Conservation (phyloP, 1,140 invertebrate genomes). For the Drosophila orena region DNA sequence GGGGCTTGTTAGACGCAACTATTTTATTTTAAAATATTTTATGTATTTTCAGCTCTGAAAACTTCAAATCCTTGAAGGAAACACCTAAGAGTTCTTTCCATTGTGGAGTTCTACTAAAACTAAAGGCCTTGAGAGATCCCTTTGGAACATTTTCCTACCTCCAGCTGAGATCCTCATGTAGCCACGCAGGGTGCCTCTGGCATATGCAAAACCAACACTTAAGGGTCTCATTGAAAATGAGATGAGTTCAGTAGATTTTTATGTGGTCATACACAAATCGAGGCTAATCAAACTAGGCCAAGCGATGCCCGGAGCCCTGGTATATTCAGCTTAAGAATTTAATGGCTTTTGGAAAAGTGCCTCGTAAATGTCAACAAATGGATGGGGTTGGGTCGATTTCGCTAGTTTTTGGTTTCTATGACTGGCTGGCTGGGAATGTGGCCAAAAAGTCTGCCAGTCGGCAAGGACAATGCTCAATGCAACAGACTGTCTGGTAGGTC, state of each 20-base stretch:
- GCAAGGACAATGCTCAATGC: slow-evolving; percentile 50
- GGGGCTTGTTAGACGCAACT: too few species aligned
- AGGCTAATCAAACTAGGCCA: slow-evolving; percentile 76
- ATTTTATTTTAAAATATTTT: neutral
- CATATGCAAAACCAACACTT: slow-evolving; percentile 38
- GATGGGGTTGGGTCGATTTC: slow-evolving; percentile 24
- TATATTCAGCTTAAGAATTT: slow-evolving; percentile 38
- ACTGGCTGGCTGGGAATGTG: slow-evolving; percentile 3
- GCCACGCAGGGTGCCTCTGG: slow-evolving; percentile 29
- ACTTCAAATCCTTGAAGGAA: neutral
- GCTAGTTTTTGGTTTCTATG: slow-evolving; percentile 1
- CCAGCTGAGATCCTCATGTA: slow-evolving; percentile 31
- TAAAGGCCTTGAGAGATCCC: slow-evolving; percentile 2
- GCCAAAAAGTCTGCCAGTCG: slow-evolving; percentile 26
- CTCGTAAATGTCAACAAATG: slow-evolving; percentile 79
- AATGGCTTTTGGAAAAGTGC: slow-evolving; percentile 67
- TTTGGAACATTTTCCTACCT: neutral
- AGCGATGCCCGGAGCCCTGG: slow-evolving; percentile 5
- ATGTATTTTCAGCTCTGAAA: neutral
- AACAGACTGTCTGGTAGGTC: slow-evolving; percentile 73
- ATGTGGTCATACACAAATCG: slow-evolving; percentile 53
- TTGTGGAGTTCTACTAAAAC: neutral
- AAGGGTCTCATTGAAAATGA: slow-evolving; percentile 18
- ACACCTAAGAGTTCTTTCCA: neutral
- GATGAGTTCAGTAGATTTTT: slow-evolving; percentile 13